phyloP scores from a whole-genome alignment of 2,888 invertebrate genomes.

The Cremastobaeus sp. region DNA sequence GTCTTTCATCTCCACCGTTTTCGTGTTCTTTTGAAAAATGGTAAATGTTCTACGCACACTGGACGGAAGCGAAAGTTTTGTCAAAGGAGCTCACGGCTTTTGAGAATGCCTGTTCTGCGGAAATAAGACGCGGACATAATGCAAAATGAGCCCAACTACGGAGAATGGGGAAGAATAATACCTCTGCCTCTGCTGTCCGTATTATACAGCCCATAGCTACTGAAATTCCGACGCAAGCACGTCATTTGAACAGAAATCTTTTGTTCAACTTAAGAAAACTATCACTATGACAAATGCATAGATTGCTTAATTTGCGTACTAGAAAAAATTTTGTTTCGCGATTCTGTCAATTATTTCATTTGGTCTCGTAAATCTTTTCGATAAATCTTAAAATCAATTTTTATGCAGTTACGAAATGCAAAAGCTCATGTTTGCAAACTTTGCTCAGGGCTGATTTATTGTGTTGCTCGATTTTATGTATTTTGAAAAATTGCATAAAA shows the following conservation, averaged over 20 bases:
- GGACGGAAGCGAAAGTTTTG: constrained; percentile 60
- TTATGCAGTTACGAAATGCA: too few relatives aligned
- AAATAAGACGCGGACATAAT: constrained; percentile 61
- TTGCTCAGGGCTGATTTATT: too few relatives aligned
- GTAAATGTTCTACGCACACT: constrained; percentile 44
- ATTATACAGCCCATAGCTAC: constrained; percentile 38
- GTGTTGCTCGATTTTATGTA: too few relatives aligned
- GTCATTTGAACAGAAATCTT: constrained; percentile 28
- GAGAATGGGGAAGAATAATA: constrained; percentile 31
- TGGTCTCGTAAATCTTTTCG: too few relatives aligned
- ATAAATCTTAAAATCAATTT: too few relatives aligned
- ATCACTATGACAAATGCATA: too few relatives aligned
- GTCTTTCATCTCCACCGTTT: constrained; percentile 48
- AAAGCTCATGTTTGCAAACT: too few relatives aligned
- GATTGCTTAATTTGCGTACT: too few relatives aligned
- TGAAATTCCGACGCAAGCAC: constrained; percentile 42
- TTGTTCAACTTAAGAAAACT: constrained; percentile 24
- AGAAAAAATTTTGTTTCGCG: too few relatives aligned
- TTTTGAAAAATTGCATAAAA: too few relatives aligned
- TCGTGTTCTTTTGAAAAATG: constrained; percentile 51
- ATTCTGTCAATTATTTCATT: too few relatives aligned
- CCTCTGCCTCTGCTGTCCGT: constrained; percentile 36
- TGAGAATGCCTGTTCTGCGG: constrained; percentile 36
- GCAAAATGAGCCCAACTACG: constrained; percentile 35
- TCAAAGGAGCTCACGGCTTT: constrained; percentile 56